Percentiles rank a stretch among this genome's conserved stretches.
Conservation (phyloP, 1,140 invertebrate genomes). For the Brachionus sp. region DNA sequence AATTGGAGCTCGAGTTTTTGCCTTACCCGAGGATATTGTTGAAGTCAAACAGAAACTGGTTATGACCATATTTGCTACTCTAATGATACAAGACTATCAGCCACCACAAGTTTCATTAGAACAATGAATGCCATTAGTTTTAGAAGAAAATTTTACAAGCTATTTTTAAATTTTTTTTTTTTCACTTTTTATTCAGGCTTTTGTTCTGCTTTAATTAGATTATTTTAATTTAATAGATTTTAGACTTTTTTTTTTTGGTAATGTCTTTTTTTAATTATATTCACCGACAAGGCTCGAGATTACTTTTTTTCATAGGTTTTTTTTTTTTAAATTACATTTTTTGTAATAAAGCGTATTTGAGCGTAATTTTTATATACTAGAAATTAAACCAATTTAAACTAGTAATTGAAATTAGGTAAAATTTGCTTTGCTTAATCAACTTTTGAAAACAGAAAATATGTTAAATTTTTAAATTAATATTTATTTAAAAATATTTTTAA, state of each 20-base stretch:
- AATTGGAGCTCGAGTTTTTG: conserved; percentile 92
- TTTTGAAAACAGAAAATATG: too few relatives aligned
- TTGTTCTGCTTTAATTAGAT: background rate
- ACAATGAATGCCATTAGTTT: conserved; percentile 6
- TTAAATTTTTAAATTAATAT: too few relatives aligned
- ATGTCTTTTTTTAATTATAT: background rate
- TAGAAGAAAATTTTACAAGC: background rate
- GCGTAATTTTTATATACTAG: too few relatives aligned
- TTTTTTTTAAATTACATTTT: background rate
- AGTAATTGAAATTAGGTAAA: too few relatives aligned
- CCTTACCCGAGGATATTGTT: conserved; percentile 96
- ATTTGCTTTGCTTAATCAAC: too few relatives aligned
- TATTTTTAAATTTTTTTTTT: background rate
- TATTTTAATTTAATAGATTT: background rate
- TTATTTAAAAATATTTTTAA: too few relatives aligned
- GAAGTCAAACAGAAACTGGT: conserved; percentile 98
- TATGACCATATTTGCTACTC: conserved; percentile 97
- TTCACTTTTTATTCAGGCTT: background rate
- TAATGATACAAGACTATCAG: conserved; percentile 67
- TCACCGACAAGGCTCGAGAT: background rate
- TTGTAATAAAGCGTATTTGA: background rate
- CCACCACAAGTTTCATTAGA: conserved; percentile 27
- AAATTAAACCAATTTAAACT: too few relatives aligned
- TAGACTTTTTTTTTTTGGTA: background rate
- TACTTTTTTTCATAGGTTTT: background rate